Evolutionary conservation across 2,797 vertebrate species (phyloP).

Genomic region (Fundulus diaphanus): DNA sequence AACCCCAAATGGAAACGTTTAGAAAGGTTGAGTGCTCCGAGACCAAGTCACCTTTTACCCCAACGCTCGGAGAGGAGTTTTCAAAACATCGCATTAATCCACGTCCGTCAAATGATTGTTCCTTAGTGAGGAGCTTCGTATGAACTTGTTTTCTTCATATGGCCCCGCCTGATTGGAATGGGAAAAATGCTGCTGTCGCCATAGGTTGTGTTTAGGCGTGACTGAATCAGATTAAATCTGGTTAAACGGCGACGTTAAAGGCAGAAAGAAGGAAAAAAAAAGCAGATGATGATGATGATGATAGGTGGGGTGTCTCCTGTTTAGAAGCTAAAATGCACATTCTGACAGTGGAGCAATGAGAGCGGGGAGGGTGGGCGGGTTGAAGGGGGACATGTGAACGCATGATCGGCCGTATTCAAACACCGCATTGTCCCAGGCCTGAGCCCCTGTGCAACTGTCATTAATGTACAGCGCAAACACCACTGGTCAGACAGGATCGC

Average conservation of each 20-base stretch:
- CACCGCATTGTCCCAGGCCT: conserved; percentile 56
- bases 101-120: conserved; percentile 27
- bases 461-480: conserved; percentile 50
- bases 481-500: conserved; percentile 8
- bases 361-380: conserved; percentile 9
- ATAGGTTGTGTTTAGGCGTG: conserved; percentile 7
- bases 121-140: conserved; percentile 45
- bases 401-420: conserved; percentile 67
- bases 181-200: conserved; percentile 21
- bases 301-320: not conserved
- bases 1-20: conserved; percentile 12
- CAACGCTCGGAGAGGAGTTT: conserved; percentile 39
- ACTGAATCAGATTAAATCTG: conserved; percentile 6
- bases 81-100: conserved; percentile 45
- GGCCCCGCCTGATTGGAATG: conserved; percentile 11
- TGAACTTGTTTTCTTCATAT: conserved; percentile 30
- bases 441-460: conserved; percentile 45
- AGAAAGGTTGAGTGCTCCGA: not conserved
- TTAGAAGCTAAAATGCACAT: conserved; percentile 24
- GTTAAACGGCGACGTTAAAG: not conserved
- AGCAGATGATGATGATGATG: conserved; percentile 1
- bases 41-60: conserved; percentile 23
- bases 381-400: conserved; percentile 37
- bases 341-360: conserved; percentile 33
- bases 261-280: not conserved